phyloP scores from a whole-genome alignment of 2,113 vertebrate genomes.

The Sturnus vulgaris region DNA sequence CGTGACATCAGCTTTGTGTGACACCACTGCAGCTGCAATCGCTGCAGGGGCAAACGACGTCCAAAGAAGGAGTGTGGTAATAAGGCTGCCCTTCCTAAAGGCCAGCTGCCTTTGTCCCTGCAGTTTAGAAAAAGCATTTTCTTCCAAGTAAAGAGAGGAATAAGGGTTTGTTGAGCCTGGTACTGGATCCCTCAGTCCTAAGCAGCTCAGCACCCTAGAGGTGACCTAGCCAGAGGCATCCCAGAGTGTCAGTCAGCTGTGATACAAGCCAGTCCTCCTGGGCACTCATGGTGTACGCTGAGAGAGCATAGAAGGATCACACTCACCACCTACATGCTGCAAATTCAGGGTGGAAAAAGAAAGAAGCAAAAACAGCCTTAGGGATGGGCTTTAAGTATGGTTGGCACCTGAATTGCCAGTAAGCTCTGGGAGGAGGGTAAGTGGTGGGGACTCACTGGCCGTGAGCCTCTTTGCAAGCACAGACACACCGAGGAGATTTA shows the following conservation, averaged over 20 bases:
- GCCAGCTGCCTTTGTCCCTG: neutral
- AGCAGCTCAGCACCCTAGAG: neutral
- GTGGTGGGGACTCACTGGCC: neutral
- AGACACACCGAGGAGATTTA: constrained; percentile 3
- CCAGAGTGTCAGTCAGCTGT: neutral
- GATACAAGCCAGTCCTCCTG: neutral
- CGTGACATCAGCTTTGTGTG: neutral
- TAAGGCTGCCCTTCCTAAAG: neutral
- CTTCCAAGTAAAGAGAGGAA: neutral
- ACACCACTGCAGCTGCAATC: rapidly evolving
- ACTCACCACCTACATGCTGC: neutral
- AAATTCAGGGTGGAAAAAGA: neutral
- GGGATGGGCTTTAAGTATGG: neutral
- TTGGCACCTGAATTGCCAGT: neutral
- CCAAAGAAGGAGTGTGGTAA: neutral
- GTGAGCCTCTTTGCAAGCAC: neutral
- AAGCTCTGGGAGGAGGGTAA: neutral
- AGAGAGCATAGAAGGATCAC: neutral
- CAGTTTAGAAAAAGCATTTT: neutral
- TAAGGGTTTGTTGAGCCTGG: neutral
- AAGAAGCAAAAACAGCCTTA: neutral
- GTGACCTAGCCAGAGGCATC: neutral
- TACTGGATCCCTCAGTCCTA: neutral
- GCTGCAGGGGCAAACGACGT: rapidly evolving
- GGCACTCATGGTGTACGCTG: rapidly evolving